Conservation (phyloP, 2,888 invertebrate genomes). For the Agonopterix arenella region DNA sequence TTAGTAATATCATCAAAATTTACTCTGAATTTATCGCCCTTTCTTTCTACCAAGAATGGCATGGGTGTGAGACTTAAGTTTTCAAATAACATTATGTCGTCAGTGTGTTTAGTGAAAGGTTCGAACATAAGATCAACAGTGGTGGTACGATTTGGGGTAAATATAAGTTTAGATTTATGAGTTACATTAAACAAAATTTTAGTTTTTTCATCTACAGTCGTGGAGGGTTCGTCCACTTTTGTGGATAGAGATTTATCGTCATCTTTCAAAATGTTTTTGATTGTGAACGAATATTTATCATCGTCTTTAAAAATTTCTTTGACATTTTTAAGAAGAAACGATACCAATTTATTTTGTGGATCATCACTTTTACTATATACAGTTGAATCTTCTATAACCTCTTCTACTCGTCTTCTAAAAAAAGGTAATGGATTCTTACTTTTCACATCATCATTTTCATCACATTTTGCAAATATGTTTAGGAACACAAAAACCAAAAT, state of each 20-base stretch:
- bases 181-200: not conserved
- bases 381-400: slow-evolving; percentile 18
- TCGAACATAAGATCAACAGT: too few relatives aligned
- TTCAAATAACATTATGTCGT: slow-evolving; percentile 18
- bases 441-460: not conserved
- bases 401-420: slow-evolving; percentile 44
- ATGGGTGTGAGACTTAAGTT: slow-evolving; percentile 23
- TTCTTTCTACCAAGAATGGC: slow-evolving; percentile 17
- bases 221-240: slow-evolving; percentile 12
- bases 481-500: slow-evolving; percentile 13
- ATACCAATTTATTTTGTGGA: slow-evolving; percentile 32
- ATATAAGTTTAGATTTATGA: not conserved
- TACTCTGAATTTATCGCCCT: slow-evolving; percentile 12
- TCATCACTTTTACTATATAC: slow-evolving; percentile 17
- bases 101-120: slow-evolving; percentile 4
- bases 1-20: slow-evolving; percentile 10
- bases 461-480: slow-evolving; percentile 4
- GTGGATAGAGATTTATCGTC: too few relatives aligned
- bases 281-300: too few relatives aligned
- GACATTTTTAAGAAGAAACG: slow-evolving; percentile 44
- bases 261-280: too few relatives aligned
- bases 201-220: not conserved
- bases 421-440: slow-evolving; percentile 29
- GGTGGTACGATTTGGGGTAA: slow-evolving; percentile 1
- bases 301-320: slow-evolving; percentile 41